Percentiles rank a stretch among this genome's conserved stretches.
Conservation (phyloP, 2,888 invertebrate species). For the Dasypogon diadema region DNA sequence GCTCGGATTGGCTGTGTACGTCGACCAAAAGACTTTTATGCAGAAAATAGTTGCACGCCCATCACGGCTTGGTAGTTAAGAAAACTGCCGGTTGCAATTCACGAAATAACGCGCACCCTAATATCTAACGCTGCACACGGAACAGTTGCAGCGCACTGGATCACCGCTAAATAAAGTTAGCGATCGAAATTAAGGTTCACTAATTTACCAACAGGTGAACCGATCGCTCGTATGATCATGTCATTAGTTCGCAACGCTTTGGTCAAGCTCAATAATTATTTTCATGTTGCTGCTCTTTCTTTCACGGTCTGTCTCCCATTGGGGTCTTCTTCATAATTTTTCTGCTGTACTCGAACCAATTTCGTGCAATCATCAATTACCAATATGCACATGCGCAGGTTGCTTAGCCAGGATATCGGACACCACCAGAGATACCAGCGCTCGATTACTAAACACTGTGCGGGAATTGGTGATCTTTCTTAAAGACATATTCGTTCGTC, state of each 20-base stretch:
- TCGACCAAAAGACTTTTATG: background rate
- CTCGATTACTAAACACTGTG: background rate
- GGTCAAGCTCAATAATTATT: constrained; percentile 34
- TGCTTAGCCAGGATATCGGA: background rate
- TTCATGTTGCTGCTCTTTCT: constrained; percentile 29
- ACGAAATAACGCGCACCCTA: constrained; percentile 17
- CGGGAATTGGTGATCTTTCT: constrained; percentile 9
- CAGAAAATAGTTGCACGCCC: constrained; percentile 31
- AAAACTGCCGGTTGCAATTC: constrained; percentile 42
- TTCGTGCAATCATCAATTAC: constrained; percentile 50
- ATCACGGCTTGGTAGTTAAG: constrained; percentile 45
- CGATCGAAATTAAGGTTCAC: constrained; percentile 31
- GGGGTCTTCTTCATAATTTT: constrained; percentile 38
- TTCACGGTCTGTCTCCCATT: constrained; percentile 49
- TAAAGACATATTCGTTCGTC: constrained; percentile 44
- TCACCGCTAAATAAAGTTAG: constrained; percentile 34
- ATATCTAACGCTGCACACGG: constrained; percentile 16
- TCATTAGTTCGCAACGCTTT: constrained; percentile 50
- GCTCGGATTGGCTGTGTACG: background rate
- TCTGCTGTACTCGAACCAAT: constrained; percentile 23
- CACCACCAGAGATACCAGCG: background rate
- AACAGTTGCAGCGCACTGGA: background rate
- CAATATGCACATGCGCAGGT: constrained; percentile 43
- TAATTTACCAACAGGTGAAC: constrained; percentile 49
- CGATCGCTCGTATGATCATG: constrained; percentile 49